Evolutionary conservation across 2,888 invertebrate species (phyloP), one percentile per base, ranked within the genome.

Genomic region (Drosophila lutescens): DNA sequence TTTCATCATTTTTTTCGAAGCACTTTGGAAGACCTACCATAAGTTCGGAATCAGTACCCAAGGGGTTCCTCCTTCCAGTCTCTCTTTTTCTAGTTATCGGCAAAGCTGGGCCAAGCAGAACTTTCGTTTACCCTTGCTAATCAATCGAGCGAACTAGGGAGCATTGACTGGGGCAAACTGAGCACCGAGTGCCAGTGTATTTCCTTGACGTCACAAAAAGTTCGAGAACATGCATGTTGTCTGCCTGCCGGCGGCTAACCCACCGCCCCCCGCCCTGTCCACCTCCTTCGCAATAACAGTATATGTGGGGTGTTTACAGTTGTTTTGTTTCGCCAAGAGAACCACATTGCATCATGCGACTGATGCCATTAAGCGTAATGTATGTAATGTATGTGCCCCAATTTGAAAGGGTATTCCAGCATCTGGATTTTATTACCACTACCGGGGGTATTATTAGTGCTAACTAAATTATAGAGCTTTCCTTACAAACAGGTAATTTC

Each of bases 161-260:
- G 61, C 61, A 58, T 61, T 61, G 59, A 62, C 62, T 62, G 62
- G 59, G 60, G 41, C 60, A 43, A 13, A 40, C 5, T 20, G 32
- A 32, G 40, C 32, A 53, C 54, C 30, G 20, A 40, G 40, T 53
- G 47, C 32, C 20, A 60, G 41, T 62, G 46, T 43, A 60, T 60
- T 63, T 49, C 60, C 47, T 49, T 63, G 62, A 63, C 62, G 60
- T 63, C 62, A 60, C 60, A 49, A 32, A 59, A 63, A 41, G 49
- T 63, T 63, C 62, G 60, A 63, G 62, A 63, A 63, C 62, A 41
- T 60, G 49, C 62, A 63, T 63, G 61, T 17, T 26, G 49, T 43
- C 60, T 34, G 60, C 54, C 40, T 62, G 34, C 34, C 47, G 23
- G 23, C 40, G 17, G 17, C 62, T 43, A 49, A 60, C 60, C 62